These are phyloP conservation scores for Chrysomela aeneicollis DNA, from an alignment of 2,888 invertebrate genomes.

Conservation along the genomic window DNA sequence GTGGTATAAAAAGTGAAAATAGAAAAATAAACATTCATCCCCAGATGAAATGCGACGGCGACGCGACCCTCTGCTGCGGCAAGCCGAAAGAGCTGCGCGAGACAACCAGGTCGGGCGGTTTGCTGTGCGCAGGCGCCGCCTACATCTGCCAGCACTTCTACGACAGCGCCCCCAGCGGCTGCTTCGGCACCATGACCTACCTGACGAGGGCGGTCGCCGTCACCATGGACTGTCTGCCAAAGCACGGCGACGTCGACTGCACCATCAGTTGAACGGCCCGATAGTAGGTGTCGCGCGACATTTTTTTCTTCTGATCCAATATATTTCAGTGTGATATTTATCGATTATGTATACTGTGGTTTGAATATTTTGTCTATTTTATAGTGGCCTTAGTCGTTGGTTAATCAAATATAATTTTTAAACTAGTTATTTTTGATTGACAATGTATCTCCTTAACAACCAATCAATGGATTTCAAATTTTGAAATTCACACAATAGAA, in stretches of 20 bases:
- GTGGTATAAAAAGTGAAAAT: too few species aligned
- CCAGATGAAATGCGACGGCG: slow-evolving; percentile 87
- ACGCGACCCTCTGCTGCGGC: slow-evolving; percentile 93
- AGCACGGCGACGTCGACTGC: slow-evolving; percentile 82
- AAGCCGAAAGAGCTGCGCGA: slow-evolving; percentile 73
- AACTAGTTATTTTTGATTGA: too few species aligned
- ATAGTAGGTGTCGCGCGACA: too few species aligned
- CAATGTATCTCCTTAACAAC: too few species aligned
- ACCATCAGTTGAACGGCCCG: slow-evolving; percentile 68
- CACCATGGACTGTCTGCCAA: slow-evolving; percentile 77
- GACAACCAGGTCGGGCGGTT: slow-evolving; percentile 68
- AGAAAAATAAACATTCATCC: slow-evolving; percentile 37
- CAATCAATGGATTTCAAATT: too few species aligned
- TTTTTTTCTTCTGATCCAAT: too few species aligned
- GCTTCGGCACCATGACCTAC: slow-evolving; percentile 97
- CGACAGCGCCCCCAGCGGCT: slow-evolving; percentile 97
- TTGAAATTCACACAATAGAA: too few species aligned
- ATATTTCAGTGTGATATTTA: neutral
- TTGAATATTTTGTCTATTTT: neutral
- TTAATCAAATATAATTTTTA: too few species aligned
- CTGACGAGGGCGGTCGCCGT: slow-evolving; percentile 84
- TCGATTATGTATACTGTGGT: neutral
- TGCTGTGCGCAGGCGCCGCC: slow-evolving; percentile 91
- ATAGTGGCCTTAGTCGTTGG: neutral
- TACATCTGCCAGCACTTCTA: slow-evolving; percentile 97